phyloP scores from a whole-genome alignment of 2,888 invertebrate genomes.

The Steinernema scapterisci region DNA sequence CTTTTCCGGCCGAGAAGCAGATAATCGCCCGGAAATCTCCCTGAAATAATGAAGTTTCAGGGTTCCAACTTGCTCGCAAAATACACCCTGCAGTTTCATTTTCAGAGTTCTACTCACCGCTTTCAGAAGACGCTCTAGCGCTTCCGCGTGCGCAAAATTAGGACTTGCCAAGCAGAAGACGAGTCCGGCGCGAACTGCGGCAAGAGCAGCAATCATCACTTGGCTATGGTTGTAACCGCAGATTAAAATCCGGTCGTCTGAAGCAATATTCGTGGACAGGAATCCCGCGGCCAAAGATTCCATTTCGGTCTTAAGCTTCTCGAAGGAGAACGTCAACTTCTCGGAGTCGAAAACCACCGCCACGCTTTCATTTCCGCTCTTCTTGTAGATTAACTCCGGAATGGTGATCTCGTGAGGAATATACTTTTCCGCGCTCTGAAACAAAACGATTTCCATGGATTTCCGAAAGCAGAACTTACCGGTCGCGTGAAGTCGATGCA shows the following conservation, averaged over 20 bases:
- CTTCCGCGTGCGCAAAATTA: conserved; percentile 51
- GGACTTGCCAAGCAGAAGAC: conserved; percentile 67
- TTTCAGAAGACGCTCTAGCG: conserved; percentile 48
- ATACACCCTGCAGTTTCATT: not conserved
- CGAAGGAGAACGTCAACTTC: conserved; percentile 52
- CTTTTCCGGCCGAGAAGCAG: conserved; percentile 66
- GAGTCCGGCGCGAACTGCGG: conserved; percentile 68
- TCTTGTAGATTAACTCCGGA: conserved; percentile 59
- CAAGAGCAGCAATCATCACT: conserved; percentile 56
- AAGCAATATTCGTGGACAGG: conserved; percentile 67
- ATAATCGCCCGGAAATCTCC: conserved; percentile 69
- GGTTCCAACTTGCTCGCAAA: not conserved
- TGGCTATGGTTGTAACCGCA: conserved; percentile 69
- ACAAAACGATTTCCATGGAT: not conserved
- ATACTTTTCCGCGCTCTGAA: conserved; percentile 25
- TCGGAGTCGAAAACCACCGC: conserved; percentile 62
- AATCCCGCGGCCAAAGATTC: conserved; percentile 68
- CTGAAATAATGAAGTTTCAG: conserved; percentile 54
- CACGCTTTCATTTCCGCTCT: conserved; percentile 48
- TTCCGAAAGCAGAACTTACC: not conserved
- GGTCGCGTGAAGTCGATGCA: conserved; percentile 29
- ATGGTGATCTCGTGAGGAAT: conserved; percentile 53
- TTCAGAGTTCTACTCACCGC: conserved; percentile 34
- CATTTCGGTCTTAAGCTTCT: conserved; percentile 54
- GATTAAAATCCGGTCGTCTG: conserved; percentile 70